Percentiles rank a stretch among this genome's conserved stretches.
These are phyloP conservation scores for Thalpophila matura DNA, from an alignment of 2,888 invertebrate species.

Conservation along the genomic window DNA sequence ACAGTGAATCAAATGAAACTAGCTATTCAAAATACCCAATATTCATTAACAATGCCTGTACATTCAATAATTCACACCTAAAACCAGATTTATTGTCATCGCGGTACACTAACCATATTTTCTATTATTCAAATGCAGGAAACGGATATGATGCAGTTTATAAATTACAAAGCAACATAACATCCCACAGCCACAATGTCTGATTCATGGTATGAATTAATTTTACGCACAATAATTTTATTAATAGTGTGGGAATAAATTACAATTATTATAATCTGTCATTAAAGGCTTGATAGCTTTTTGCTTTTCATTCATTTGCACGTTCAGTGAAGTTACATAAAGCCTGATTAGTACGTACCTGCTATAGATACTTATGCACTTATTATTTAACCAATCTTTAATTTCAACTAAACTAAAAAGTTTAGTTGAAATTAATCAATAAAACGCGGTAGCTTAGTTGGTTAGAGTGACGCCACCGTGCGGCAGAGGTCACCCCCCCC, in stretches of 20 bases:
- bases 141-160: conserved; percentile 63
- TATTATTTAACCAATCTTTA: too few relatives aligned
- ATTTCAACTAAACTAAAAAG: too few relatives aligned
- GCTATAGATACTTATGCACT: background rate
- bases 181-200: conserved; percentile 43
- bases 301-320: conserved; percentile 24
- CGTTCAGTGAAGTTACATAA: background rate
- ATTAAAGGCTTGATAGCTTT: conserved; percentile 11
- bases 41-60: conserved; percentile 55
- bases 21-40: conserved; percentile 18
- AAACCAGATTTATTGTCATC: conserved; percentile 61
- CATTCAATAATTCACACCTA: conserved; percentile 60
- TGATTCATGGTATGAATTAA: conserved; percentile 55
- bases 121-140: conserved; percentile 64
- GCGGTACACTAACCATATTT: conserved; percentile 58
- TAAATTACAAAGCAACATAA: conserved; percentile 60
- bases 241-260: conserved; percentile 43
- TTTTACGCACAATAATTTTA: conserved; percentile 60
- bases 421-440: too few relatives aligned
- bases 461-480: too few relatives aligned
- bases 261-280: conserved; percentile 37
- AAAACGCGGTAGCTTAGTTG: too few relatives aligned
- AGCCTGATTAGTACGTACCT: background rate
- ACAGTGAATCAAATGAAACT: conserved; percentile 39
- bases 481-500: too few relatives aligned